Evolutionary conservation across 2,113 vertebrate genomes (phyloP).

Genomic region (Sinocyclocheilus anshuiensis): DNA sequence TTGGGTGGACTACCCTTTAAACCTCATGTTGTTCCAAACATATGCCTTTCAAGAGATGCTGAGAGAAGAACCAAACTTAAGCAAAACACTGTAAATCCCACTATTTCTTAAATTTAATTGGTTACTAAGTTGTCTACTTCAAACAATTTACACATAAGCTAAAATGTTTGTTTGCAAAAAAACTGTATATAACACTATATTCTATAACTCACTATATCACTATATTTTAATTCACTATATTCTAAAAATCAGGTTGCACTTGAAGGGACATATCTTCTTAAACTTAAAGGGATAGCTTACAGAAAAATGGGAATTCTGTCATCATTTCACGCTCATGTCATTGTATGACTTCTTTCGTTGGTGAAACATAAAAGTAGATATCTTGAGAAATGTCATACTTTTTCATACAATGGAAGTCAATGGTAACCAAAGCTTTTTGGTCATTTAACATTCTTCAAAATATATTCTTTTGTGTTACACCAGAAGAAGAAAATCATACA

Average conservation of each 20-base stretch:
- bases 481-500: not conserved
- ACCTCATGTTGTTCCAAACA: not conserved
- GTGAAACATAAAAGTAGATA: not conserved
- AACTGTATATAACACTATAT: too few relatives aligned
- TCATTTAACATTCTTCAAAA: not conserved
- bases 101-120: too few relatives aligned
- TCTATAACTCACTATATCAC: too few relatives aligned
- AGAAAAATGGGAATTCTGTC: not conserved
- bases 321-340: not conserved
- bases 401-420: not conserved
- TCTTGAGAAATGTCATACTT: not conserved
- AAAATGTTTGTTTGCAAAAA: too few relatives aligned
- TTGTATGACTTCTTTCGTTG: not conserved
- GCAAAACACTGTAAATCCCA: too few relatives aligned
- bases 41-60: not conserved
- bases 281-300: not conserved
- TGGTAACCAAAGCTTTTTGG: not conserved
- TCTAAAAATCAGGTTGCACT: too few relatives aligned
- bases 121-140: too few relatives aligned
- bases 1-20: not conserved
- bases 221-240: not conserved
- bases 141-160: too few relatives aligned
- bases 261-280: not conserved
- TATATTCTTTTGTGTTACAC: not conserved
- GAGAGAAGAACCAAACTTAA: too few relatives aligned